Evolutionary conservation across 2,888 invertebrate species (phyloP), one percentile per base, ranked within the genome.

Genomic region (Nomada goodeniana): DNA sequence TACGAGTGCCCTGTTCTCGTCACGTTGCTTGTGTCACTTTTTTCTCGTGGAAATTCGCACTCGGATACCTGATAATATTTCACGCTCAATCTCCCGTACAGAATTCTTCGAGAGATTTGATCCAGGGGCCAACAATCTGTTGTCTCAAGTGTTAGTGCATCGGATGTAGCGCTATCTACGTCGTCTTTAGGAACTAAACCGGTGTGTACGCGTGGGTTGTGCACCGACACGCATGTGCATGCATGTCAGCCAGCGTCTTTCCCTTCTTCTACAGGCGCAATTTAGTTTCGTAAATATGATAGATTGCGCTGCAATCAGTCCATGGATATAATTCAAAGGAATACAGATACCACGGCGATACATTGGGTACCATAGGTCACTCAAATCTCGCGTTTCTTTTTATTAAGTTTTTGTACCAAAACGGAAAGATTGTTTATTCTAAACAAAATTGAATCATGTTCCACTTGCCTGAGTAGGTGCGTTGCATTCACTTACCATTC

Each of bases 261-360:
- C 52, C 23, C 20, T 78, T 15, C 13, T 10, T 15, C 13, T 10
- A 59, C 63, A 60, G n/a, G n/a, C 18, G 5, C 36, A 15, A 15
- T 52, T 67, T 67, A 55, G 47, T 50, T 71, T 26, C 55, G 11
- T 13, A n/a, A 29, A 29, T 61, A 20, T 47, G 55, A 79, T 61
- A 79, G 72, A 42, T 71, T 15, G 80, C 80, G 80, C 80, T 80
- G 61, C 20, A 44, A 79, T 79, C 80, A 71, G n/a, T 52, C 59
- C 20, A 52, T 59, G 15, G 50, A 52, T 60, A 42, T 52, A 42
- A 59, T 29, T 44, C 61, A 18, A 13, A 50, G 4, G 9, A 36
- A 15, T 20, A 0, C 55, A 47, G 59, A 71, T 44, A 11, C 5
- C 29, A 11, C 5, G 47, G 13, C 9, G 5, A 59, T 36, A 11